Evolutionary conservation across 2,797 vertebrate genomes (phyloP), one percentile per base, ranked within the genome.

Genomic region (Typhlichthys subterraneus): DNA sequence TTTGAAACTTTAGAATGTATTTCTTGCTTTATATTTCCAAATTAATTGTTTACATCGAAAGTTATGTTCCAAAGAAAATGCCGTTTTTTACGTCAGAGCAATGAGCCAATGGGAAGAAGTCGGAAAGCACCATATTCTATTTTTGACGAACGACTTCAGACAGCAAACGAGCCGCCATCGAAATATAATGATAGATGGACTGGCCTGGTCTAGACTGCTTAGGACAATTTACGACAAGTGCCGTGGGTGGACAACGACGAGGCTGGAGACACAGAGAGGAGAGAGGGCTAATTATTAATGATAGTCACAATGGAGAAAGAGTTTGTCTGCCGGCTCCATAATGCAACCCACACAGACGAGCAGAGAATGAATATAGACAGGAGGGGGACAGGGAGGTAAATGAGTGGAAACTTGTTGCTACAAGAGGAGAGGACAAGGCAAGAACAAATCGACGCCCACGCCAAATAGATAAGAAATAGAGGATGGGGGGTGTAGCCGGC

Each of bases 261-360:
- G 46, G 19, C 23, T 51, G 55, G 13, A 45, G 51, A 31, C 53
- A 23, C 38, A 38, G 53, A 68, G 46, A 17, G 51, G 66, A 72
- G 65, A 23, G 55, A 31, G 33, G 75, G 75, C 77, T 84, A 84
- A 84, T 84, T 72, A 82, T 83, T 86, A 82, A 82, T 74, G 63
- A 19, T 23, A 29, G 69, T 63, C 62, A 80, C 81, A 86, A 83
- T 76, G 54, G 53, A 67, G 65, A 53, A 14, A 68, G 52, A 63
- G 66, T 67, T 47, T 62, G 59, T 69, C 73, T 79, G 19, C n/a
- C 38, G 4, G 29, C 72, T 85, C 79, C 71, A 79, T 85, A 54
- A 70, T 72, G 70, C 70, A 19, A 38, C 79, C 79, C 73, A 76
- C 73, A 72, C 79, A 67, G 70, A 72, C 72, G 57, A 60, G 75